Evolutionary conservation across 1,140 invertebrate genomes (phyloP), one percentile per base, ranked within the genome.

Genomic region (Bombus consobrinus): DNA sequence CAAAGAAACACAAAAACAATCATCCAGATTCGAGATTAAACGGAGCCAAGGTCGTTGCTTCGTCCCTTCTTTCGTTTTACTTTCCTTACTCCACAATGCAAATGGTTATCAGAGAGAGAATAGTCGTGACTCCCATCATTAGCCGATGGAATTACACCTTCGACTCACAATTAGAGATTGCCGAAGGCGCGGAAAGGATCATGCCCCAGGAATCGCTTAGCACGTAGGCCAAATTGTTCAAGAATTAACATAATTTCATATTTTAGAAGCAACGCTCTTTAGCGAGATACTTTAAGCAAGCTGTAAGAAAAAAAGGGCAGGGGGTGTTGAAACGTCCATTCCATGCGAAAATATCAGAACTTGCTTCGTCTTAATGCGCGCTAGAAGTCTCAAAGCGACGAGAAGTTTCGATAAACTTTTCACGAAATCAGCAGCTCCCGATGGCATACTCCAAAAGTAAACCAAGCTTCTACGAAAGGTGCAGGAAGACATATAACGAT

Each of bases 171-270:
- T 64, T n/a, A 8, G 15, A 18, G 15, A 15, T 34, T 66, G 1
- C 2, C 15, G 2, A 32, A 15, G 1, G 2, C 12, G 62, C 12
- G 4, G 15, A 5, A 34, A 18, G 5, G 2, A 15, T 15, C n/a
- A 2, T 66, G 32, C 6, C 37, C 57, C 32, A 53, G 59, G 34
- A 34, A 47, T 66, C 47, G 68, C 5, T 8, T 28, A 71, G 80
- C 37, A 72, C 84, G 59, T 88, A 79, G 41, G 73, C 22, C 75
- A 22, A 69, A 66, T 53, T 68, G 72, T 81, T 75, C 85, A 57
- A 75, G 83, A 87, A 93, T 93, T 93, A 93, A 89, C 92, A 92
- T 93, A 93, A 93, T 93, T 93, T 88, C 75, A 91, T 91, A 87
- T 91, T 93, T 92, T 92, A 90, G 91, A 92, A 93, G 91, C 89